Evolutionary conservation across 2,888 invertebrate genomes (phyloP).

Genomic region (Lacanobia wlatinum): DNA sequence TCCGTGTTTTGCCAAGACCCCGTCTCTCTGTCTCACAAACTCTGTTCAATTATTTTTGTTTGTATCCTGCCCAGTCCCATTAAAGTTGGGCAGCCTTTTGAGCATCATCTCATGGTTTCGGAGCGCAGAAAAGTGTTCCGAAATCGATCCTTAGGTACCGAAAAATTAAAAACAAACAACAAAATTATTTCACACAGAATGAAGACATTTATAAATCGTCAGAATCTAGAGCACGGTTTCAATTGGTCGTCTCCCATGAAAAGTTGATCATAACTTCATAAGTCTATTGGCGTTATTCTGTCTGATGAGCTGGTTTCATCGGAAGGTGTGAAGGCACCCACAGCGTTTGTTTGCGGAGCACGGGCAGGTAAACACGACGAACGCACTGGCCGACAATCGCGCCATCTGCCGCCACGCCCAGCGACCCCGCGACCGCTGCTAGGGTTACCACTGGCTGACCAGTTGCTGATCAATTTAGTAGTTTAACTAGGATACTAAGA

Average conservation of each 20-base stretch:
- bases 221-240: too few relatives aligned
- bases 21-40: too few relatives aligned
- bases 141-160: neutral
- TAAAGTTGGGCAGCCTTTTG: too few relatives aligned
- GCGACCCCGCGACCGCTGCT: slow-evolving; percentile 72
- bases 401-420: slow-evolving; percentile 82
- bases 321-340: slow-evolving; percentile 32
- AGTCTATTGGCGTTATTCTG: neutral
- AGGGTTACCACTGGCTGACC: slow-evolving; percentile 50
- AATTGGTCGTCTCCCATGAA: too few relatives aligned
- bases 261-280: neutral
- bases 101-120: too few relatives aligned
- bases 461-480: slow-evolving; percentile 8
- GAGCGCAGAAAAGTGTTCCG: too few relatives aligned
- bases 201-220: too few relatives aligned
- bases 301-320: neutral
- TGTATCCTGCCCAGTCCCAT: too few relatives aligned
- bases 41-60: too few relatives aligned
- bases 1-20: too few relatives aligned
- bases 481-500: neutral
- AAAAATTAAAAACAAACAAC: neutral
- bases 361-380: slow-evolving; percentile 79
- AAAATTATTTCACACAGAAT: too few relatives aligned
- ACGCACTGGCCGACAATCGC: slow-evolving; percentile 75
- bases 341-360: slow-evolving; percentile 72